Conservation (phyloP, 2,113 vertebrate species). For the Oxygymnocypris stewartii region DNA sequence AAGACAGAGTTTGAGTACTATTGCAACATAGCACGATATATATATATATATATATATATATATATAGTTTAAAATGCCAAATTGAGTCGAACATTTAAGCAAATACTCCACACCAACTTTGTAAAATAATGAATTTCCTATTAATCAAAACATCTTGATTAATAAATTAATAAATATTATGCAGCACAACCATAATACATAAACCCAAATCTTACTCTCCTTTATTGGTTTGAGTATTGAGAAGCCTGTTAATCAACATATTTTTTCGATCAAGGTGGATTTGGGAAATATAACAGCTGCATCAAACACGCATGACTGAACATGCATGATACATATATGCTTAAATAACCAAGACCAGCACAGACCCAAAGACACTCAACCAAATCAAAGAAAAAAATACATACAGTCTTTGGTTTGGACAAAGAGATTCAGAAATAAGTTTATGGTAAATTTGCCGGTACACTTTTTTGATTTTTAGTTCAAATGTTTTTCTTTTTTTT, state of each 20-base stretch:
- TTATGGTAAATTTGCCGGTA: background rate
- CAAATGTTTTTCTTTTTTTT: background rate
- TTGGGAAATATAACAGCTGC: constrained; percentile 1
- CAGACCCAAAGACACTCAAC: background rate
- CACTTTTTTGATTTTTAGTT: background rate
- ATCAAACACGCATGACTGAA: background rate
- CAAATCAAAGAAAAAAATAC: background rate
- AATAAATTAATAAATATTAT: background rate
- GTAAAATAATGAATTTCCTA: background rate
- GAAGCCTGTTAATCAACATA: background rate
- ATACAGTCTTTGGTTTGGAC: background rate
- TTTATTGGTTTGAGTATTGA: background rate
- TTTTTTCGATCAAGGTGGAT: background rate
- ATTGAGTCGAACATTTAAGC: too few species aligned
- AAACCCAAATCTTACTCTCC: background rate
- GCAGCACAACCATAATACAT: background rate
- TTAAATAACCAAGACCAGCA: constrained; percentile 4
- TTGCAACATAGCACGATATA: background rate
- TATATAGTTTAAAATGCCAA: too few species aligned
- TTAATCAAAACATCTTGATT: background rate
- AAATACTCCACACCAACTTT: background rate
- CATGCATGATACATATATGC: constrained; percentile 1
- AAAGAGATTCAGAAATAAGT: background rate
- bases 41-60: too few species aligned
- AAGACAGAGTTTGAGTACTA: background rate